These are phyloP conservation scores for Drosophila sordidapex DNA, from an alignment of 2,888 invertebrate species.

Conservation along the genomic window DNA sequence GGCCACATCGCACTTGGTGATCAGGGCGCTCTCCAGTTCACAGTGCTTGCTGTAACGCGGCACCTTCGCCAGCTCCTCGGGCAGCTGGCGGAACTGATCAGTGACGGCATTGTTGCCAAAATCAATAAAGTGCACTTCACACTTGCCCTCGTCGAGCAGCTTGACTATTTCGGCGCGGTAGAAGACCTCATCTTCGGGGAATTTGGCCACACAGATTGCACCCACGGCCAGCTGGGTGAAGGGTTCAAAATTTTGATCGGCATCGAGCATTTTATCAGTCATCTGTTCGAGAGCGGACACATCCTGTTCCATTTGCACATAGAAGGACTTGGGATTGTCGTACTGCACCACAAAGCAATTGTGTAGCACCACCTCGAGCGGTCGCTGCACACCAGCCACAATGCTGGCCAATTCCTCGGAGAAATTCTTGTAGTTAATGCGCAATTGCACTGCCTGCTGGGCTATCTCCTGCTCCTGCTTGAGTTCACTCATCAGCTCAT, in stretches of 20 bases:
- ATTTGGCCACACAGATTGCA: constrained; percentile 90
- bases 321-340: constrained; percentile 90
- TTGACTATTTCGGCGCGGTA: constrained; percentile 92
- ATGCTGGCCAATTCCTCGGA: constrained; percentile 83
- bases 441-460: constrained; percentile 87
- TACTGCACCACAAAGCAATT: constrained; percentile 89
- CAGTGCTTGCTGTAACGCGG: constrained; percentile 88
- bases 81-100: constrained; percentile 87
- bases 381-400: constrained; percentile 64
- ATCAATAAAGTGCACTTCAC: constrained; percentile 90
- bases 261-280: constrained; percentile 81
- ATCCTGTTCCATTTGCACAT: constrained; percentile 88
- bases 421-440: constrained; percentile 86
- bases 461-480: constrained; percentile 70
- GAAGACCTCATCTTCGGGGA: constrained; percentile 93
- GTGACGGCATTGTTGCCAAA: constrained; percentile 88
- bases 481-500: constrained; percentile 87
- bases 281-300: constrained; percentile 78
- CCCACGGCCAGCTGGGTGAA: constrained; percentile 84
- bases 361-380: constrained; percentile 84
- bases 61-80: constrained; percentile 86
- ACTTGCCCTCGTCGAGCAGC: constrained; percentile 89
- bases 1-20: constrained; percentile 87
- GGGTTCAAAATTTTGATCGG: constrained; percentile 72
- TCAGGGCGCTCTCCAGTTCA: constrained; percentile 86